phyloP scores from a whole-genome alignment of 2,888 invertebrate genomes.

The Ceriagrion tenellum region DNA sequence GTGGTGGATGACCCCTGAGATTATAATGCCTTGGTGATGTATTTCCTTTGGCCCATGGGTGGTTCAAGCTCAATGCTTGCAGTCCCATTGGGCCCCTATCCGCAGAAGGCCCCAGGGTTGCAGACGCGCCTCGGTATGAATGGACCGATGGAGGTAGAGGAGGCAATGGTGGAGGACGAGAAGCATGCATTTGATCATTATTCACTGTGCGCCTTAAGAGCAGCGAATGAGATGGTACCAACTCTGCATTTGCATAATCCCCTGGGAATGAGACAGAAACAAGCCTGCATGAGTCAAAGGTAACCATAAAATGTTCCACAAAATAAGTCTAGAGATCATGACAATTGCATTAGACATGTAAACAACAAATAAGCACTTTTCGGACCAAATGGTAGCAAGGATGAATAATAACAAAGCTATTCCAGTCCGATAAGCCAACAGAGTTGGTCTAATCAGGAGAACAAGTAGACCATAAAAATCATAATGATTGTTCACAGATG shows the following conservation, averaged over 20 bases:
- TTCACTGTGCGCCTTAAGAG: constrained; percentile 52
- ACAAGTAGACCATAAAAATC: no score
- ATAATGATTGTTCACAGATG: no score
- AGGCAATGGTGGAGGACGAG: constrained; percentile 48
- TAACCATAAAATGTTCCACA: no score
- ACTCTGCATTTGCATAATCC: constrained; percentile 36
- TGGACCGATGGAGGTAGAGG: constrained; percentile 50
- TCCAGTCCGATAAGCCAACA: no score
- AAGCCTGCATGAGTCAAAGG: no score
- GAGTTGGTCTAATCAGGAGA: no score
- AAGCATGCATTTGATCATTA: constrained; percentile 58
- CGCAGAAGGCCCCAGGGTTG: not conserved
- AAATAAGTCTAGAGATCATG: no score
- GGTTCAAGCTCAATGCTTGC: constrained; percentile 8
- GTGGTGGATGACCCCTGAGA: constrained; percentile 41
- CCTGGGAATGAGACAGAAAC: constrained; percentile 29
- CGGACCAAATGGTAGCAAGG: no score
- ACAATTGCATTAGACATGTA: no score
- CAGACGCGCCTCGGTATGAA: not conserved
- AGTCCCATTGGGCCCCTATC: constrained; percentile 21
- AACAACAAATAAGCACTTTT: no score
- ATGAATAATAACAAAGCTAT: no score
- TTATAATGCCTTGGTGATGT: constrained; percentile 41
- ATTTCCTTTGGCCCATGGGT: constrained; percentile 52
- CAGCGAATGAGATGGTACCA: not conserved